Conservation (phyloP, 1,140 invertebrate genomes). For the Drosophila arawakana region DNA sequence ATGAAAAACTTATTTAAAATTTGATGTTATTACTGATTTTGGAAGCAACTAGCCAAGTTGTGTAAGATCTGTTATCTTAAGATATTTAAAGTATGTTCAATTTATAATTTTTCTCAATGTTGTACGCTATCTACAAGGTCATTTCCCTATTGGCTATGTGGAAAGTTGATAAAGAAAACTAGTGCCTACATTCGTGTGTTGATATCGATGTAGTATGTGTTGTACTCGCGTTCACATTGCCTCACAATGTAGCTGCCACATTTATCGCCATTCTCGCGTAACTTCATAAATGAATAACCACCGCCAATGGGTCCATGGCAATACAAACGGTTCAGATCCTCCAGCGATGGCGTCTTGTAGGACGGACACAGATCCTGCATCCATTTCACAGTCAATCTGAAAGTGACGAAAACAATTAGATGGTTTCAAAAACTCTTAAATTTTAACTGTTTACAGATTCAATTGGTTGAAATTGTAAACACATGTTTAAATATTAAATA, state of each 20-base stretch:
- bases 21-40: too few relatives aligned
- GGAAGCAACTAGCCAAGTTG: too few relatives aligned
- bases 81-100: too few relatives aligned
- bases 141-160: too few relatives aligned
- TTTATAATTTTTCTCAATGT: too few relatives aligned
- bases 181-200: constrained; percentile 87
- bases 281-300: constrained; percentile 92
- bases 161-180: background rate
- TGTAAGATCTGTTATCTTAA: too few relatives aligned
- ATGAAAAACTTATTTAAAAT: too few relatives aligned
- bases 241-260: constrained; percentile 92
- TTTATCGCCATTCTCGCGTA: constrained; percentile 91
- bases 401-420: background rate
- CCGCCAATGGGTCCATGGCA: constrained; percentile 95
- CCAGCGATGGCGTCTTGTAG: constrained; percentile 90
- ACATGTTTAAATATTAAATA: too few relatives aligned
- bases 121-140: too few relatives aligned
- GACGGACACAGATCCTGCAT: constrained; percentile 94
- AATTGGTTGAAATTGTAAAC: too few relatives aligned
- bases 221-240: constrained; percentile 91
- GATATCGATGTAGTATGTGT: constrained; percentile 92
- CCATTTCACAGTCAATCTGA: constrained; percentile 93
- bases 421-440: too few relatives aligned
- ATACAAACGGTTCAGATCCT: constrained; percentile 89
- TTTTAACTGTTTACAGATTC: too few relatives aligned